These are phyloP conservation scores for Callocephalon fimbriatum DNA, from an alignment of 2,113 vertebrate genomes.

Conservation along the genomic window DNA sequence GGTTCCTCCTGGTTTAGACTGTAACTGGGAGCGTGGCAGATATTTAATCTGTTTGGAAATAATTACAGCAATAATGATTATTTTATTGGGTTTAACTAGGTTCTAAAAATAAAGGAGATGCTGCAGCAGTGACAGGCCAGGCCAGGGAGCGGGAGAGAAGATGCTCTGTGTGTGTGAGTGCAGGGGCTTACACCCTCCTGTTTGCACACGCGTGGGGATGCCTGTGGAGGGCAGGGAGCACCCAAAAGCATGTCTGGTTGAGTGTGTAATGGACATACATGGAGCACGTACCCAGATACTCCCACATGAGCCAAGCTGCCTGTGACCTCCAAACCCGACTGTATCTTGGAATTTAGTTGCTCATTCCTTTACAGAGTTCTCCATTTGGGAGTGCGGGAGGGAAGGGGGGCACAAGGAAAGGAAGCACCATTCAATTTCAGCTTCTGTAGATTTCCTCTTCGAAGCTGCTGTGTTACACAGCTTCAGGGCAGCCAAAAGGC, in stretches of 20 bases:
- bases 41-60: slow-evolving; percentile 75
- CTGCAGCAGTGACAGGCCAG: background rate
- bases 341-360: background rate
- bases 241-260: fast-evolving
- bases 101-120: background rate
- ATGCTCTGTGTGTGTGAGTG: background rate
- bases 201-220: background rate
- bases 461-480: background rate
- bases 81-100: slow-evolving; percentile 63
- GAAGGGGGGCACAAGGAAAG: background rate
- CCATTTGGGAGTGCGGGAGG: background rate
- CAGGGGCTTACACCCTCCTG: background rate
- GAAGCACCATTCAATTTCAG: background rate
- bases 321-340: background rate
- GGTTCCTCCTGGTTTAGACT: slow-evolving; percentile 35
- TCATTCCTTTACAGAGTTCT: background rate
- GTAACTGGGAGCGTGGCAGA: slow-evolving; percentile 57
- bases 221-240: background rate
- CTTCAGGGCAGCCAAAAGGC: slow-evolving; percentile 8
- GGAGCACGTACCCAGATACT: too few relatives aligned
- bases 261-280: fast-evolving
- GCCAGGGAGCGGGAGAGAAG: background rate
- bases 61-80: slow-evolving; percentile 72
- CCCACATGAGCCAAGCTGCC: background rate
- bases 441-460: background rate